A percentile compares a stretch with the other conserved stretches of the same genome.
These are phyloP conservation scores for Helicolenus hilgendorfi DNA, from an alignment of 2,797 vertebrate species.

Conservation along the genomic window DNA sequence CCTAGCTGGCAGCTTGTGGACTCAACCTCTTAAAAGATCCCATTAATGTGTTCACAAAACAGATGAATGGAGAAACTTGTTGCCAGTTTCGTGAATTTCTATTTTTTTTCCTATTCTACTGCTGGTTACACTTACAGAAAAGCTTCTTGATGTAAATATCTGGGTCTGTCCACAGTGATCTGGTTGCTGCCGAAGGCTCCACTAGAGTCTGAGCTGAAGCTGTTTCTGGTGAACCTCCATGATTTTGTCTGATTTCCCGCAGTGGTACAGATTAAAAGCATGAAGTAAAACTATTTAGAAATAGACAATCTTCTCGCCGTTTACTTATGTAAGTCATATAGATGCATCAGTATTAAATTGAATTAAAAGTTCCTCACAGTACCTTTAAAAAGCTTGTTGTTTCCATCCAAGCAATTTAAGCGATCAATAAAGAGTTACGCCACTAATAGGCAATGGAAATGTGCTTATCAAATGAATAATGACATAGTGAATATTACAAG, in stretches of 20 bases:
- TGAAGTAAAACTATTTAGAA: background rate
- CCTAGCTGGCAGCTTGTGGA: slow-evolving; percentile 11
- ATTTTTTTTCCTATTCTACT: background rate
- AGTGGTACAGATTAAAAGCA: too few species aligned
- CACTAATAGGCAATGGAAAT: background rate
- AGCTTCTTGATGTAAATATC: background rate
- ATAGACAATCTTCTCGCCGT: too few species aligned
- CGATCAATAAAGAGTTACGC: background rate
- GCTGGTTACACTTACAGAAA: background rate
- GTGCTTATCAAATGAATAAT: background rate
- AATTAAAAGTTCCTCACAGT: too few species aligned
- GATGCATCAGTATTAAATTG: too few species aligned
- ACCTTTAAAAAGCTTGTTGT: too few species aligned
- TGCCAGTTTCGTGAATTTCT: background rate
- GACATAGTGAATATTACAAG: background rate
- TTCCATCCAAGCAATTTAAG: too few species aligned
- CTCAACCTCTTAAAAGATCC: background rate
- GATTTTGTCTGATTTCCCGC: too few species aligned
- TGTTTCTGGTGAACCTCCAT: too few species aligned
- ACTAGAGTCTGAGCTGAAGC: too few species aligned
- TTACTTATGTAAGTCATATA: too few species aligned
- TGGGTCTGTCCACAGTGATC: too few species aligned
- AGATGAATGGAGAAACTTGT: background rate
- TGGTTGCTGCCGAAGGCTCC: too few species aligned
- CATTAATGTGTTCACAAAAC: background rate